Evolutionary conservation across 1,140 invertebrate genomes (phyloP), one percentile per base, ranked within the genome.

Genomic region (Harlomillsia oculata): DNA sequence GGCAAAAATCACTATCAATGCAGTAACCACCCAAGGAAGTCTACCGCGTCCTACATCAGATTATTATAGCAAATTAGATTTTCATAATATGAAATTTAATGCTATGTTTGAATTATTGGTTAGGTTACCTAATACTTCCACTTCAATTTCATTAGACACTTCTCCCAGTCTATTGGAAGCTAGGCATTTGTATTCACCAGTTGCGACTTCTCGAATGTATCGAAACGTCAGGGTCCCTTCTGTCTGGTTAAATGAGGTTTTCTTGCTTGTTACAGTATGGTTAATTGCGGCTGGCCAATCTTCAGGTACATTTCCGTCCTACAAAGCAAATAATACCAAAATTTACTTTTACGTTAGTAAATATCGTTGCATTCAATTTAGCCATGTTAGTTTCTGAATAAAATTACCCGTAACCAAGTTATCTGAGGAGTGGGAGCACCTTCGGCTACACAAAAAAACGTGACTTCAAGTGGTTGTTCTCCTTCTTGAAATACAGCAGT

Each of bases 71-170:
- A 32, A 41, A 41, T 13, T 2, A 14, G 56, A 46, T 56, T 44
- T 32, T 36, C 46, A 14, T 23, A 30, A 39, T 41, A 23, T 65
- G 68, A 68, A 59, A 74, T 72, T 67, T 25, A 69, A 20, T 68
- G 54, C 57, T 74, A 76, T 54, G 59, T 67, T 53, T 74, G 72
- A 16, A 66, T 53, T 46, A 28, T 56, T 62, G 9, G 62, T 55
- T 6, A 64, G 61, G 36, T 70, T 72, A 67, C 78, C 72, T 53
- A 70, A 65, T 1, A 80, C 68, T 20, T 60, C 45, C n/a, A 78
- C 72, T 1, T 64, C 66, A 28, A 69, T 61, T 43, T 59, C 72
- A 20, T 62, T 53, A 29, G 62, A 60, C 6, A 65, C 53, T 20
- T 36, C 56, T 6, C 72, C 72, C 5, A 70, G 56, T 49, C 72